These are phyloP conservation scores for Agriopis leucophaearia DNA, from an alignment of 2,888 invertebrate species.

Conservation along the genomic window DNA sequence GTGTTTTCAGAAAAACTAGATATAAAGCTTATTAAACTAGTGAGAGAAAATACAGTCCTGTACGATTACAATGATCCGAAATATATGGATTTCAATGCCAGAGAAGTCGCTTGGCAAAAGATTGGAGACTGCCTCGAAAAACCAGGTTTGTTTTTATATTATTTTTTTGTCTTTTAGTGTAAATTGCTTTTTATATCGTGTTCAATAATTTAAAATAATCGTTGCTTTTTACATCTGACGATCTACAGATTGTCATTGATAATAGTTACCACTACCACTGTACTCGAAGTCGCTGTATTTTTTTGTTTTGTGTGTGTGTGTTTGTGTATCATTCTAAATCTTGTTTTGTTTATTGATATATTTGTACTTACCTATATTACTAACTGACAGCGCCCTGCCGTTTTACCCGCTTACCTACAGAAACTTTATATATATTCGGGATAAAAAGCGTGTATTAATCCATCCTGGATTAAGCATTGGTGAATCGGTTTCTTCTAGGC, in stretches of 20 bases:
- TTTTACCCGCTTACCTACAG: too few relatives aligned
- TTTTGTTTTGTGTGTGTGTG: background rate
- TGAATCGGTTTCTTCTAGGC: too few relatives aligned
- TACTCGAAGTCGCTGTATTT: constrained; percentile 22
- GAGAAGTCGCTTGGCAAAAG: constrained; percentile 81
- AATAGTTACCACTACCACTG: constrained; percentile 33
- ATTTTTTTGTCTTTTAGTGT: constrained; percentile 24
- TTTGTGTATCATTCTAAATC: background rate
- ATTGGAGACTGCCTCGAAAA: constrained; percentile 76
- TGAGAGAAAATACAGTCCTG: constrained; percentile 68
- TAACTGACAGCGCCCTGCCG: too few relatives aligned
- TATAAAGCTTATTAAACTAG: constrained; percentile 67
- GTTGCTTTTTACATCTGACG: constrained; percentile 36
- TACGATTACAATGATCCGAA: constrained; percentile 72
- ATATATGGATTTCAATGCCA: constrained; percentile 78
- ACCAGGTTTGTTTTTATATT: constrained; percentile 65
- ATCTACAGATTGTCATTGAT: constrained; percentile 31
- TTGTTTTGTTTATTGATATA: background rate
- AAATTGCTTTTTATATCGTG: constrained; percentile 47
- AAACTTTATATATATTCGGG: too few relatives aligned
- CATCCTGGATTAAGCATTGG: too few relatives aligned
- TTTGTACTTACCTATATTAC: too few relatives aligned
- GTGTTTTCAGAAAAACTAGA: constrained; percentile 70
- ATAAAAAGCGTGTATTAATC: too few relatives aligned
- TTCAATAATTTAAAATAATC: constrained; percentile 26